Conservation (phyloP, 1,140 invertebrate species). For the Macrocentrus cingulum region DNA sequence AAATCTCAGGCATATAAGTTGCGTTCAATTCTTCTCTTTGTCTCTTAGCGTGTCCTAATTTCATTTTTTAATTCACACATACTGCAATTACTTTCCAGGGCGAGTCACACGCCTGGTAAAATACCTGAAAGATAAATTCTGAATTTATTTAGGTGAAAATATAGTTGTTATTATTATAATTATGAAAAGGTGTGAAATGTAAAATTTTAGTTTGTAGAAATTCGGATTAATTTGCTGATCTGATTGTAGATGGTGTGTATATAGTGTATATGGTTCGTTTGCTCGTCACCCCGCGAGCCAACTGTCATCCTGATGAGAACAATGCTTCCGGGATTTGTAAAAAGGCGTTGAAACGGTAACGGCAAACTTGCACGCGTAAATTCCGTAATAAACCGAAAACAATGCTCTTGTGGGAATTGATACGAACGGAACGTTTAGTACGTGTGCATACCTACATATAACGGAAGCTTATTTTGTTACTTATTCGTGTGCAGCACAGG, state of each 20-base stretch:
- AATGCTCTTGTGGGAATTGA: conserved; percentile 22
- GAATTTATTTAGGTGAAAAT: neutral
- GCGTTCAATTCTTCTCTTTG: neutral
- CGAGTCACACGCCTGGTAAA: neutral
- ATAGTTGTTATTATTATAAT: no score
- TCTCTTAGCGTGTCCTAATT: conserved; percentile 16
- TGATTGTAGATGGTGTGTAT: no score
- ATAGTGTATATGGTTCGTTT: no score
- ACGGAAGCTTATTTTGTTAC: neutral
- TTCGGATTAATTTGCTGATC: no score
- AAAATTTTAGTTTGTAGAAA: no score
- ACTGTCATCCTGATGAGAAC: conserved; percentile 8
- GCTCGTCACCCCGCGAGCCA: neutral
- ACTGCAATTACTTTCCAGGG: conserved; percentile 3
- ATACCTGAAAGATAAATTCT: no score
- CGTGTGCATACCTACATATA: neutral
- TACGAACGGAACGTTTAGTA: conserved; percentile 15
- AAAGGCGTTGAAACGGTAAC: conserved; percentile 22
- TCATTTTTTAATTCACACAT: conserved; percentile 1
- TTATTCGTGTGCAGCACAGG: conserved; percentile 1
- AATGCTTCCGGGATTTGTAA: conserved; percentile 15
- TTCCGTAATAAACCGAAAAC: conserved; percentile 23
- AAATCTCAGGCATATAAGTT: neutral
- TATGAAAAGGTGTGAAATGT: no score
- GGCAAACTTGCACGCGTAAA: conserved; percentile 18